phyloP scores from a whole-genome alignment of 2,888 invertebrate species.

The Thelaira solivaga region DNA sequence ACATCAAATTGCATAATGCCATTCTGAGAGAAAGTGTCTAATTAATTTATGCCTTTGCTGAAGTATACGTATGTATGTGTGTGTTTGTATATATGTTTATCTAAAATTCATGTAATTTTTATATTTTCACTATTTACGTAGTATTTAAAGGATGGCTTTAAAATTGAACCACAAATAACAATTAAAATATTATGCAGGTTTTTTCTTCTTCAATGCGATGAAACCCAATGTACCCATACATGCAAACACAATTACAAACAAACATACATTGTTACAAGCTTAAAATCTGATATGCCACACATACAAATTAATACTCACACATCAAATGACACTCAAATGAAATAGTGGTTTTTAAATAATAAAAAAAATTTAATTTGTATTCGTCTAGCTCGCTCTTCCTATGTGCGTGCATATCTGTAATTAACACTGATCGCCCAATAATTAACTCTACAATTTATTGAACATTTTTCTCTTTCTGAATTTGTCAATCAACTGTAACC shows the following conservation, averaged over 20 bases:
- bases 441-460: too few species aligned
- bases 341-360: constrained; percentile 26
- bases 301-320: neutral
- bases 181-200: constrained; percentile 47
- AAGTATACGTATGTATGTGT: neutral
- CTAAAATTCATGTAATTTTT: neutral
- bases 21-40: neutral
- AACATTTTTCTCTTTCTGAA: too few species aligned
- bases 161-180: constrained; percentile 39
- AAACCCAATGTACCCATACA: neutral
- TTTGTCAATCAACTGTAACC: too few species aligned
- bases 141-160: neutral
- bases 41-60: neutral
- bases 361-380: too few species aligned
- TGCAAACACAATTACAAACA: neutral
- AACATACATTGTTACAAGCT: neutral
- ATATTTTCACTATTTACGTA: neutral
- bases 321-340: constrained; percentile 27
- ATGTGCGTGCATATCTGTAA: neutral
- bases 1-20: neutral
- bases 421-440: too few species aligned
- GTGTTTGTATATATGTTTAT: neutral
- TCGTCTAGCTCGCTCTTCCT: too few species aligned
- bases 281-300: too few species aligned
- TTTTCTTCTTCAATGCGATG: constrained; percentile 17